phyloP scores from a whole-genome alignment of 2,888 invertebrate genomes.

The Drosophila macrothrix region DNA sequence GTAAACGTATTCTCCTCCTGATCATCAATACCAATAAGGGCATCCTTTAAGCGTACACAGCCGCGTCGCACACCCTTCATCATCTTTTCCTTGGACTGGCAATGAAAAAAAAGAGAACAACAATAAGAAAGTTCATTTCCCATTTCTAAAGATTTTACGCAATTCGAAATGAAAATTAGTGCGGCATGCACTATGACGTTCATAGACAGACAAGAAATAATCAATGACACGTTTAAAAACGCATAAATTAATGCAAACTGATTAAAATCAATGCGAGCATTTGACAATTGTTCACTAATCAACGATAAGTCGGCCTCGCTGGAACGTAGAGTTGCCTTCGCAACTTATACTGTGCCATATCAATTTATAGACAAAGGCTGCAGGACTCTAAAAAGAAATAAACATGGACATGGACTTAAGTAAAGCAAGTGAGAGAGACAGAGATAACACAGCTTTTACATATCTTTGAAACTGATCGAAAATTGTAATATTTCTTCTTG shows the following conservation, averaged over 20 bases:
- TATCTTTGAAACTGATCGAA: background rate
- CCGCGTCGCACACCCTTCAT: conserved; percentile 98
- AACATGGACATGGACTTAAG: conserved; percentile 37
- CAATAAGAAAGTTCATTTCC: background rate
- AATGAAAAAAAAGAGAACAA: conserved; percentile 26
- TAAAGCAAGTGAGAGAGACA: conserved; percentile 17
- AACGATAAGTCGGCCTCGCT: conserved; percentile 36
- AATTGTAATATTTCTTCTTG: background rate
- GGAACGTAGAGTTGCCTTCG: conserved; percentile 25
- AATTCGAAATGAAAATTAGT: conserved; percentile 6
- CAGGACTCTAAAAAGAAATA: conserved; percentile 1
- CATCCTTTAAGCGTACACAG: conserved; percentile 98
- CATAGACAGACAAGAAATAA: background rate
- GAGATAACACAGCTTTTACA: background rate
- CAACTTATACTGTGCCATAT: background rate
- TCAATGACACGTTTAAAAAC: conserved; percentile 13
- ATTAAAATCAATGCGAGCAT: conserved; percentile 32
- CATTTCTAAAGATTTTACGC: background rate
- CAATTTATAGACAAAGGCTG: background rate
- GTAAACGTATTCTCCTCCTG: conserved; percentile 99
- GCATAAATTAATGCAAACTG: conserved; percentile 42
- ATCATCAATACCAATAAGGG: conserved; percentile 99
- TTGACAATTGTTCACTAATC: conserved; percentile 41
- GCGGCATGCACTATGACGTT: conserved; percentile 29
- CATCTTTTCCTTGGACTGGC: conserved; percentile 99